Evolutionary conservation across 2,113 vertebrate genomes (phyloP).

Genomic region (Barnardius zonarius): DNA sequence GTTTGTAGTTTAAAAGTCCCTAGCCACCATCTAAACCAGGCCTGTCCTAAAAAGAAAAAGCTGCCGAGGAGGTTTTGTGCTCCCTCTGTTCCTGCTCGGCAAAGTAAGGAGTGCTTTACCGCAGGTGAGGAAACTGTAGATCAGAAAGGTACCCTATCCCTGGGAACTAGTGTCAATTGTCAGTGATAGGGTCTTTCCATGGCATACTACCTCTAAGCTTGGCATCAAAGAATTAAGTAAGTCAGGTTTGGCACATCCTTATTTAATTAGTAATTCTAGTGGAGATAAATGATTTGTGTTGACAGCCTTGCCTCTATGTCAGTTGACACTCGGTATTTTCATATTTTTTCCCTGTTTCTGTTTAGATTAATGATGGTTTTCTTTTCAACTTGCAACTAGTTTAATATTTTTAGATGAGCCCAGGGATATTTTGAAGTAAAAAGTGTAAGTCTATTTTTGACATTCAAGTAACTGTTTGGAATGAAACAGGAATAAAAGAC

Average conservation of each 20-base stretch:
- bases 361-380: neutral
- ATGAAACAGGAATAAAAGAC: neutral
- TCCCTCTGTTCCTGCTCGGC: neutral
- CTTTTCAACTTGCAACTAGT: neutral
- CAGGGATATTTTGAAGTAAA: neutral
- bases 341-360: neutral
- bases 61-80: neutral
- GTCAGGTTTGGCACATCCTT: neutral
- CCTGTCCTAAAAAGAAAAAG: neutral
- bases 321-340: neutral
- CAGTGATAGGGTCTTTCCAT: rapidly evolving
- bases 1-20: neutral
- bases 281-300: neutral
- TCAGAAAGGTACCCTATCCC: neutral
- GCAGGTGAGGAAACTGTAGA: neutral
- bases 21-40: neutral
- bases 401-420: neutral
- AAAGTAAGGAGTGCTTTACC: neutral
- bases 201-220: neutral
- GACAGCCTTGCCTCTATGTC: neutral
- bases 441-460: neutral
- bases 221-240: neutral
- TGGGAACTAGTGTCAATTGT: neutral
- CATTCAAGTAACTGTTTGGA: neutral
- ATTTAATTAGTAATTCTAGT: neutral